These are phyloP conservation scores for Procambarus clarkii DNA, from an alignment of 1,140 invertebrate genomes.

Conservation along the genomic window DNA sequence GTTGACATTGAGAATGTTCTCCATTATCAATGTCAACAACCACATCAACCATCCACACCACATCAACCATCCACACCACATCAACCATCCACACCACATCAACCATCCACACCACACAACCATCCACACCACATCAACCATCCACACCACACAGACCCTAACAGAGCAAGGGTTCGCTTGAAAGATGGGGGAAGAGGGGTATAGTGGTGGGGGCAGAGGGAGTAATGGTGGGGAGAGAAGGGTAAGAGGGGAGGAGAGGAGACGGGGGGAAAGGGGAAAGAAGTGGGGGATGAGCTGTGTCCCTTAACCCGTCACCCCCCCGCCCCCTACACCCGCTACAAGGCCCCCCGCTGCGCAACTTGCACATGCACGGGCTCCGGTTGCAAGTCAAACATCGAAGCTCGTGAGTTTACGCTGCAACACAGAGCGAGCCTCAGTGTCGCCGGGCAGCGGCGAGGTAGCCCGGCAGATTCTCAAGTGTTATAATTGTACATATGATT, in stretches of 20 bases:
- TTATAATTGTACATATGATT: constrained; percentile 33
- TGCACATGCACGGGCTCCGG: constrained; percentile 41
- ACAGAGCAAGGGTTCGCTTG: neutral
- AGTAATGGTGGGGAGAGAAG: no score
- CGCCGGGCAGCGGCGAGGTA: neutral
- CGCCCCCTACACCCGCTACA: neutral
- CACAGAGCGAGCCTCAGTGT: constrained; percentile 37
- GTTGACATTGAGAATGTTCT: no score
- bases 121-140: neutral
- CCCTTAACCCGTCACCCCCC: neutral
- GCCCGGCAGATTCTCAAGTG: constrained; percentile 22
- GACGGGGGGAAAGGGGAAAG: neutral
- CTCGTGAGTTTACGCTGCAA: constrained; percentile 53
- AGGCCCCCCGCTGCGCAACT: constrained; percentile 27
- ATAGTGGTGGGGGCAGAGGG: no score
- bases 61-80: no score
- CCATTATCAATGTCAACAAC: no score
- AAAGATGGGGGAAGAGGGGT: neutral
- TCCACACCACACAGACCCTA: neutral
- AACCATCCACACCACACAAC: no score
- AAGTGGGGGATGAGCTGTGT: neutral
- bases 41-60: no score
- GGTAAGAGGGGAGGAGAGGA: neutral
- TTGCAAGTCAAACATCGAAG: constrained; percentile 47
- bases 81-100: no score